Conservation (phyloP, 2,797 vertebrate species). For the Diplodus sargus region DNA sequence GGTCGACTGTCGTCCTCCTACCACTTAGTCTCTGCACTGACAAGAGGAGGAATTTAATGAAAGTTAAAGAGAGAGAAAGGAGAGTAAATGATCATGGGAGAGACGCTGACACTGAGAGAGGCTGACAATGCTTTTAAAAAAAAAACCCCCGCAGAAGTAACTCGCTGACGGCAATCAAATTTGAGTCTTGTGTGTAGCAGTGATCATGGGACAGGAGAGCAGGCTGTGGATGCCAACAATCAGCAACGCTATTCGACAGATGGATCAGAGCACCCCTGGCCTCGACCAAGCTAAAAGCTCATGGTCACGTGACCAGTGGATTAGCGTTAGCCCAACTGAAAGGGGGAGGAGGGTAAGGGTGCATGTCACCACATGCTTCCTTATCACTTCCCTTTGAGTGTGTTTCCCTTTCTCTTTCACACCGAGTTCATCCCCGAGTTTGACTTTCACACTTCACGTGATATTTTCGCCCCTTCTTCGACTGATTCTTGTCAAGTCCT, state of each 20-base stretch:
- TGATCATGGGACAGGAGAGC: constrained; percentile 54
- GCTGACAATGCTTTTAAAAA: not conserved
- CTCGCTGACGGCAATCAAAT: constrained; percentile 36
- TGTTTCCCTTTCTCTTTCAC: constrained; percentile 67
- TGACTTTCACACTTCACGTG: not conserved
- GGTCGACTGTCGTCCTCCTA: constrained; percentile 24
- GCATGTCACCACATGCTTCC: constrained; percentile 75
- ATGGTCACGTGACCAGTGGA: constrained; percentile 79
- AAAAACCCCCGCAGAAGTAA: constrained; percentile 12
- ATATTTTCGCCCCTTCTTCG: not conserved
- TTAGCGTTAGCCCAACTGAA: constrained; percentile 80
- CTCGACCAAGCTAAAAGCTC: constrained; percentile 72
- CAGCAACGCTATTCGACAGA: constrained; percentile 74
- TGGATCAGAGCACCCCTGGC: constrained; percentile 71
- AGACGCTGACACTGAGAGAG: not conserved
- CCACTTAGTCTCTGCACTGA: constrained; percentile 17
- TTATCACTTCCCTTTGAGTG: constrained; percentile 75
- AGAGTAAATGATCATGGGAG: not conserved
- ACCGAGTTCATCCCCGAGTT: not conserved
- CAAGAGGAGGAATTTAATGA: constrained; percentile 14
- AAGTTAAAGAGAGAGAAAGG: constrained; percentile 15
- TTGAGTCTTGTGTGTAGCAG: constrained; percentile 39
- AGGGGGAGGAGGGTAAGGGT: constrained; percentile 68
- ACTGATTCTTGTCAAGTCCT: not conserved
- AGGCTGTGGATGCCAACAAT: constrained; percentile 68